phyloP scores from a whole-genome alignment of 2,113 vertebrate species.

The Uria lomvia region DNA sequence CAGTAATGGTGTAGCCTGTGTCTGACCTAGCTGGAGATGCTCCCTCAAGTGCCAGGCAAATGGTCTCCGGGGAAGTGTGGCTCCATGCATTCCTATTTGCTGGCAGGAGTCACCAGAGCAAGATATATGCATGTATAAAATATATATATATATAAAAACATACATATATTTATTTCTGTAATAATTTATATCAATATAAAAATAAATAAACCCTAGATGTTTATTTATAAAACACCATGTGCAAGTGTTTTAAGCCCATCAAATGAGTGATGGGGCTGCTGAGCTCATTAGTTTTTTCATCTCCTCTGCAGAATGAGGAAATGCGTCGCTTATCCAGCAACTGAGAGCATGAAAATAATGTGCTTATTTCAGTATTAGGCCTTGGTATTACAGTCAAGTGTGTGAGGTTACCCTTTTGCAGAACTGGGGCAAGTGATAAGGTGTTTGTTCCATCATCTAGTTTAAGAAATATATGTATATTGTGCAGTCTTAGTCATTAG shows the following conservation, averaged over 20 bases:
- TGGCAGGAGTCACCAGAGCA: not conserved
- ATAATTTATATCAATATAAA: not conserved
- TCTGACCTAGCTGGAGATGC: not conserved
- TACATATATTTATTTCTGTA: rapidly evolving
- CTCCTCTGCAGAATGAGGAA: not conserved
- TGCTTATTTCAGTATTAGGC: not conserved
- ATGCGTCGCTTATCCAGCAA: not conserved
- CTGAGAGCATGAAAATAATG: not conserved
- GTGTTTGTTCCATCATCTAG: not conserved
- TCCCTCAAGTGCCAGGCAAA: not conserved
- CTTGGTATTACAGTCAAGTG: rapidly evolving
- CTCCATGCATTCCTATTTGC: rapidly evolving
- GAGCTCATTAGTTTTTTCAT: not conserved
- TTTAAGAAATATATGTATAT: not conserved
- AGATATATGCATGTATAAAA: rapidly evolving
- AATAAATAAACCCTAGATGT: not conserved
- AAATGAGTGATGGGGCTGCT: not conserved
- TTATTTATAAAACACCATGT: too few species aligned
- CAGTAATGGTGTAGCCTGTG: rapidly evolving
- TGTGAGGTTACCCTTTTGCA: not conserved
- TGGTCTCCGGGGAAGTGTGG: rapidly evolving
- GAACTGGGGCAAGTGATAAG: too few species aligned
- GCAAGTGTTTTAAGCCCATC: not conserved
- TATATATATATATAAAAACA: too few species aligned
- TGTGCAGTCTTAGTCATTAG: not conserved